Conservation (phyloP, 2,888 invertebrate genomes). For the Ditylenchus weischeri region DNA sequence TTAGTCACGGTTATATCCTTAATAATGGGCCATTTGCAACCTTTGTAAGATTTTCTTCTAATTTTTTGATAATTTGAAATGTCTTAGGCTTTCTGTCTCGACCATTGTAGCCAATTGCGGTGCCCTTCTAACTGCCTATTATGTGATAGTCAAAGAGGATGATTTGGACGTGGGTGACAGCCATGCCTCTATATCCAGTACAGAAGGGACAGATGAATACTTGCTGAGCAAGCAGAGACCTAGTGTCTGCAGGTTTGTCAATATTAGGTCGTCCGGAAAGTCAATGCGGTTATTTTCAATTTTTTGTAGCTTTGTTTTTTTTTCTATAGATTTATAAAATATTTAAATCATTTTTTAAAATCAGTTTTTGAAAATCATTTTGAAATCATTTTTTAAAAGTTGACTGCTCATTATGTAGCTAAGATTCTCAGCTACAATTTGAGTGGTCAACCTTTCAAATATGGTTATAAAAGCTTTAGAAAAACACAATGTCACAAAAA, state of each 20-base stretch:
- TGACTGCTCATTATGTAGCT: too few species aligned
- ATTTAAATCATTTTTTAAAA: too few species aligned
- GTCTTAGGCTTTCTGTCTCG: conserved; percentile 41
- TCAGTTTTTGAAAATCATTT: too few species aligned
- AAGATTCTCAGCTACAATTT: too few species aligned
- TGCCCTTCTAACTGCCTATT: conserved; percentile 55
- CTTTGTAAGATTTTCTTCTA: conserved; percentile 31
- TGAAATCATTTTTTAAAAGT: too few species aligned
- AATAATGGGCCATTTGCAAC: conserved; percentile 54
- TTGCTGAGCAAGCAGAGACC: conserved; percentile 34
- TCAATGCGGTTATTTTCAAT: too few species aligned
- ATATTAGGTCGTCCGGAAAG: too few species aligned
- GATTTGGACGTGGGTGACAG: conserved; percentile 55
- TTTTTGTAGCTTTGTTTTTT: too few species aligned
- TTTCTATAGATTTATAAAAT: too few species aligned
- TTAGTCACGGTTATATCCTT: conserved; percentile 52
- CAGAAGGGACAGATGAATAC: conserved; percentile 42
- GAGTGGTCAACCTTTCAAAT: too few species aligned
- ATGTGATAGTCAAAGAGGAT: conserved; percentile 58
- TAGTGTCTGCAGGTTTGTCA: conserved; percentile 30
- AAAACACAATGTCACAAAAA: too few species aligned
- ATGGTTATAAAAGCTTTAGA: too few species aligned
- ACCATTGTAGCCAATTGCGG: conserved; percentile 56
- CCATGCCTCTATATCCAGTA: conserved; percentile 47
- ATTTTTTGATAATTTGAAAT: background rate